phyloP scores from a whole-genome alignment of 1,140 invertebrate species.

The Zaprionus lachaisei region DNA sequence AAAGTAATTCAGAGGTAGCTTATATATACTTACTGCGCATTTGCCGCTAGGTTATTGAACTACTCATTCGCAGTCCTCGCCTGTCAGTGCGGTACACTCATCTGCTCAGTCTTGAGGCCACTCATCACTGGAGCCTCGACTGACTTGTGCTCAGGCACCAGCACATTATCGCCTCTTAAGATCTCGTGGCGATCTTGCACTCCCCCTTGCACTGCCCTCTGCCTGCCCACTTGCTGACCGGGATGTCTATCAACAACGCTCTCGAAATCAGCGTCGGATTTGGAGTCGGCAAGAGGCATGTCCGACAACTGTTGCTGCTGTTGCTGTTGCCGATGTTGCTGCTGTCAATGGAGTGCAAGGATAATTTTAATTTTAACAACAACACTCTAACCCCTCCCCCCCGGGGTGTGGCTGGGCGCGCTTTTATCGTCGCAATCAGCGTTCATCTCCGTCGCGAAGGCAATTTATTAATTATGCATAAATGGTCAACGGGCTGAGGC shows the following conservation, averaged over 20 bases:
- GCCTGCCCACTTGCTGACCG: neutral
- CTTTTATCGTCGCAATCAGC: constrained; percentile 69
- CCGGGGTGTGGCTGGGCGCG: constrained; percentile 16
- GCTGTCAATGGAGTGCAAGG: constrained; percentile 60
- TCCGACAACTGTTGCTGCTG: constrained; percentile 26
- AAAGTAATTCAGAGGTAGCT: neutral
- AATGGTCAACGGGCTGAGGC: constrained; percentile 50
- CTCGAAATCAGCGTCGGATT: constrained; percentile 20
- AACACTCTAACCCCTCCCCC: neutral
- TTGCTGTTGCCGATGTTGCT: neutral
- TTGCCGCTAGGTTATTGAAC: neutral
- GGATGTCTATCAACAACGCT: constrained; percentile 45
- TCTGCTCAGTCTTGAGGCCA: constrained; percentile 28
- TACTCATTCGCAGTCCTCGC: neutral
- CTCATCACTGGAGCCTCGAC: constrained; percentile 39
- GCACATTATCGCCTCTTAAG: constrained; percentile 61
- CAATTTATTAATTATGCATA: constrained; percentile 83
- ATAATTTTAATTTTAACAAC: constrained; percentile 60
- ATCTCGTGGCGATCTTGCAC: constrained; percentile 38
- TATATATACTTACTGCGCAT: neutral
- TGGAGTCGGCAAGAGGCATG: neutral
- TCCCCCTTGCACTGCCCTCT: neutral
- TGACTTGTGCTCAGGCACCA: constrained; percentile 25
- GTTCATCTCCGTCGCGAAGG: constrained; percentile 53
- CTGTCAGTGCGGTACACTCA: constrained; percentile 33